These are phyloP conservation scores for Euplagia quadripunctaria DNA, from an alignment of 2,888 invertebrate genomes.

Conservation along the genomic window DNA sequence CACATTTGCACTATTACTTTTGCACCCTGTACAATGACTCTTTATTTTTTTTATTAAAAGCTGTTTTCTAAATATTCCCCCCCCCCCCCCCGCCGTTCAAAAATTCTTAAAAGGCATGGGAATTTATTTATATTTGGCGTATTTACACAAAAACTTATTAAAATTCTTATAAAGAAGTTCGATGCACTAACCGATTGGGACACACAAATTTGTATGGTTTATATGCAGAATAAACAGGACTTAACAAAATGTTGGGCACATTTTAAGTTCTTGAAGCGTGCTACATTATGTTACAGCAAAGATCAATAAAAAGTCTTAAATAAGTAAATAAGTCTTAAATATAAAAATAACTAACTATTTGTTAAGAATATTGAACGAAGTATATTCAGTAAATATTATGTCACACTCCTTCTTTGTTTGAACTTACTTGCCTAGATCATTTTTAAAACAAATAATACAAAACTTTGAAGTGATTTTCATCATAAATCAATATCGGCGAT, in stretches of 20 bases:
- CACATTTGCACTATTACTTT: too few relatives aligned
- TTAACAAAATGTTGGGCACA: background rate
- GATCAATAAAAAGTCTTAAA: too few relatives aligned
- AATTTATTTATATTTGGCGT: background rate
- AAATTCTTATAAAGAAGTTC: conserved; percentile 36
- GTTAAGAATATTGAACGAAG: background rate
- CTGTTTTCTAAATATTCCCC: too few relatives aligned
- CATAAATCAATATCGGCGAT: background rate
- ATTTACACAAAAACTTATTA: conserved; percentile 32
- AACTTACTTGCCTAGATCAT: background rate
- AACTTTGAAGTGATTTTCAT: background rate
- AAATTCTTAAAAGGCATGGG: too few relatives aligned
- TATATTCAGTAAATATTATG: background rate
- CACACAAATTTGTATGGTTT: background rate
- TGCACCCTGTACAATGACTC: too few relatives aligned
- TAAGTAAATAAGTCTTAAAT: too few relatives aligned
- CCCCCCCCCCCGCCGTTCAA: too few relatives aligned
- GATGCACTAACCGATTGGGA: conserved; percentile 1
- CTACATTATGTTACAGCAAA: too few relatives aligned
- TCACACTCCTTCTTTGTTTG: background rate
- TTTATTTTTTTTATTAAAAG: too few relatives aligned
- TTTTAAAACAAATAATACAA: background rate
- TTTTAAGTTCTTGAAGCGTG: too few relatives aligned
- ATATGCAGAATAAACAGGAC: background rate
- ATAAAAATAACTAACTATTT: background rate